These are phyloP conservation scores for Drosophila malerkotliana DNA, from an alignment of 1,140 invertebrate genomes.

Conservation along the genomic window DNA sequence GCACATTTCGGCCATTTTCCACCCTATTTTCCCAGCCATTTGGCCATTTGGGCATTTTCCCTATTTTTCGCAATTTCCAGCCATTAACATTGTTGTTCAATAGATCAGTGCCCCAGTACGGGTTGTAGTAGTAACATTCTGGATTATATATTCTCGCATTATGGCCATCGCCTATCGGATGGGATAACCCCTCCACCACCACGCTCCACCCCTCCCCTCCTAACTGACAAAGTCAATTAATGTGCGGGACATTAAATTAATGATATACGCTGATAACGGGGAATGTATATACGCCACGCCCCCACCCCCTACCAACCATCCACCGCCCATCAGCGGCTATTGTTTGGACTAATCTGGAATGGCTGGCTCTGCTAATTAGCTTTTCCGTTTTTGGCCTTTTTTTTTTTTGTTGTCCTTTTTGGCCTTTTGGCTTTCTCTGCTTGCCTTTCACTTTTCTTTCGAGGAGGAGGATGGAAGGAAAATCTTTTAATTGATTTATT, in stretches of 20 bases:
- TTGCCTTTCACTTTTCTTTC: conserved; percentile 42
- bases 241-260: conserved; percentile 75
- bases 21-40: neutral
- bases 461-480: conserved; percentile 1
- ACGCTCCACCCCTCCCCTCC: conserved; percentile 10
- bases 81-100: conserved; percentile 26
- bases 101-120: neutral
- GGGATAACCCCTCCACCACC: neutral
- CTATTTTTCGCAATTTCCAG: neutral
- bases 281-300: conserved; percentile 43
- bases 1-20: neutral
- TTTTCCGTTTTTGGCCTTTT: conserved; percentile 37
- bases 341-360: conserved; percentile 27
- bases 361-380: conserved; percentile 69
- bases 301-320: neutral
- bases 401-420: conserved; percentile 11
- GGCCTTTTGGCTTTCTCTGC: neutral
- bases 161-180: conserved; percentile 26
- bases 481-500: conserved; percentile 81
- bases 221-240: conserved; percentile 58
- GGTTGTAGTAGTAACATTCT: neutral
- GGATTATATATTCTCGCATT: conserved; percentile 49
- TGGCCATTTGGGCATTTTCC: too few relatives aligned
- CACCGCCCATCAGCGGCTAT: neutral
- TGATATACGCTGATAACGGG: conserved; percentile 71